These are phyloP conservation scores for Penaeus japonicus DNA, from an alignment of 1,140 invertebrate genomes.

Conservation along the genomic window DNA sequence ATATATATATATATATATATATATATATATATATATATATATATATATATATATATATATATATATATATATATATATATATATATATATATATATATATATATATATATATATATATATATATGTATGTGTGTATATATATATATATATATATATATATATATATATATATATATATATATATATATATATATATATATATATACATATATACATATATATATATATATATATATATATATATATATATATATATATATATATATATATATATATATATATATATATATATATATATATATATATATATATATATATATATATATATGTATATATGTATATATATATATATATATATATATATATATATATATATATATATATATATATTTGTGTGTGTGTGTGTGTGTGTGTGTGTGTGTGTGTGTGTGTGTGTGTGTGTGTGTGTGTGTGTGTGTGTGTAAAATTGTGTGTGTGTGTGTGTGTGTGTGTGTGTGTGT, in stretches of 20 bases:
- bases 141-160: neutral
- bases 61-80: neutral
- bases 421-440: too few relatives aligned
- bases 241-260: neutral
- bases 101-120: neutral
- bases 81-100: neutral
- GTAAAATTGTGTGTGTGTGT: too few relatives aligned
- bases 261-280: neutral
- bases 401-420: too few relatives aligned
- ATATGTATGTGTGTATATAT: neutral
- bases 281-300: neutral
- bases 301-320: neutral
- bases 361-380: neutral
- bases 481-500: too few relatives aligned
- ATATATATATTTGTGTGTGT: neutral
- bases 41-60: neutral
- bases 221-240: slow-evolving; percentile 8
- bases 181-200: slow-evolving; percentile 11
- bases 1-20: slow-evolving; percentile 15
- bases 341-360: neutral
- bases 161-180: slow-evolving; percentile 4
- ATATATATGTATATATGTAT: neutral
- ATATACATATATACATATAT: neutral
- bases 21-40: slow-evolving; percentile 15
- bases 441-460: too few relatives aligned